Evolutionary conservation across 2,888 invertebrate genomes (phyloP), one percentile per base, ranked within the genome.

Genomic region (Lasioglossum marginatum): DNA sequence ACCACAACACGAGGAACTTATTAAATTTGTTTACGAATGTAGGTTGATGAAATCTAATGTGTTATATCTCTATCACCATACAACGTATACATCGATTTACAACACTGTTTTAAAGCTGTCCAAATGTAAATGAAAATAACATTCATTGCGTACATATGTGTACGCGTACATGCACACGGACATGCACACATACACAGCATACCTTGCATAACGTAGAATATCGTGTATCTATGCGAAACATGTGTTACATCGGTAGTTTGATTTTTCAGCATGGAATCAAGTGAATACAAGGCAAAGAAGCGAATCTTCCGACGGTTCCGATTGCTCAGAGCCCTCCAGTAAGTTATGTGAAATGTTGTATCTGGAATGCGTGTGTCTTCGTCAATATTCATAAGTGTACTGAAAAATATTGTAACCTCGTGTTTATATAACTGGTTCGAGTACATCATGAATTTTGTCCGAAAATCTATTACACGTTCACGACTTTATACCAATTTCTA

Each of bases 21-120:
- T 98, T 93, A 97, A 97, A 96, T 98, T 97, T 95, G 97, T 98
- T 93, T 97, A 97, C 95, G 98, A 98, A 95, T 98, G 98, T 98
- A 96, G 97, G 93, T 93, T 34, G 86, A 82, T 86, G 19, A 34
- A 70, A 70, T 40, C 0, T n/a, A 72, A 34, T 45, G 43, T 31
- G 43, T 45, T n/a, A 10, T 45, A 72, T 4, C n/a, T 72, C 16
- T 45, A 48, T 31, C 45, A n/a, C 63, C 34, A 31, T 52, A 19
- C 48, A 74, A 63, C 37, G 8, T 12, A 83, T 23, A 74, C 12
- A 83, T 48, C 37, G 12, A 16, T 63, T 63, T 63, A 63, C 12
- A 63, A 63, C 1, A 16, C 31, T 63, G 16, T 63, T 63, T 31
- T 31, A 6, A 6, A 31, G 6, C 27, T 63, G 27, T 31, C 27